Evolutionary conservation across 2,797 vertebrate species (phyloP), one percentile per base, ranked within the genome.

Genomic region (Sandelia bainsii): DNA sequence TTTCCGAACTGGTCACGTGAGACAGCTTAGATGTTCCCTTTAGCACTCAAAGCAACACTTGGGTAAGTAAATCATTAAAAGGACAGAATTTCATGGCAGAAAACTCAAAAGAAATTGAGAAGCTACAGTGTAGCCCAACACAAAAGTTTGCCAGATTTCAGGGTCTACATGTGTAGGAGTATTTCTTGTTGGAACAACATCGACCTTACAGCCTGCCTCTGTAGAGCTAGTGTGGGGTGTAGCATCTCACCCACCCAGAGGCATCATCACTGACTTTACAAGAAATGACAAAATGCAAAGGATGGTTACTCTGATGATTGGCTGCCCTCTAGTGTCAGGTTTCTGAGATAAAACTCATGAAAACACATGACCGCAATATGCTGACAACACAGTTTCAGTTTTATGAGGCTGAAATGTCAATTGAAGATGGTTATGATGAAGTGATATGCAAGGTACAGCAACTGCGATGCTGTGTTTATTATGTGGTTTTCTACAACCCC

Each of bases 301-400:
- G 8, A 0, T 10, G 19, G 16, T 40, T 44, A 13, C 5, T 58
- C 1, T 75, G 62, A 66, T 57, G 60, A 22, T 22, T 56, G 57
- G 52, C 82, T 85, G 87, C 86, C 89, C 77, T 87, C 91, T 87
- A 72, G 80, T 90, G 91, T 79, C 40, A 32, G 3, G 0, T 44
- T 50, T 53, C 11, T 54, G 20, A 22, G 0, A n/a, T 62, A 9
- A 46, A 23, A 16, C 46, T 56, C 19, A n/a, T n/a, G n/a, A 56
- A 64, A 62, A 39, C 16, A 53, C 14, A 22, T 3, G 6, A 46
- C 2, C 22, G 29, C 4, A 58, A 52, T 42, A 54, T 22, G 53
- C 50, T 52, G 52, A 68, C 8, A 9, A 3, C 37, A 6, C 13
- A 56, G 20, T 60, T 58, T 54, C 22, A 59, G 13, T 25, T 71